Evolutionary conservation across 2,113 vertebrate species (phyloP), one percentile per base, ranked within the genome.

Genomic region (Cyanoramphus novaezelandiae): DNA sequence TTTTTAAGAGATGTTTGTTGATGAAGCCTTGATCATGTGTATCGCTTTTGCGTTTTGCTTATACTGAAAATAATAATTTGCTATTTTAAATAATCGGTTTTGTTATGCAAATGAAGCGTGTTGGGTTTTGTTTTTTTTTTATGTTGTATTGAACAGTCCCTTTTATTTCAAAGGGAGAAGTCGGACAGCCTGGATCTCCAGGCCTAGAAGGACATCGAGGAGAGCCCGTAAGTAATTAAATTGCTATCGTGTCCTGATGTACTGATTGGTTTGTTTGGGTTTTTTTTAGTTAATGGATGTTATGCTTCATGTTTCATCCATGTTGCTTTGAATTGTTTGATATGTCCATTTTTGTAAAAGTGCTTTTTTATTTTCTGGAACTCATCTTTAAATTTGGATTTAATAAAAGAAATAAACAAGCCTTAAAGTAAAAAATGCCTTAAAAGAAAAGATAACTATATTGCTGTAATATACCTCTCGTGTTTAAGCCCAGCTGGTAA

Each of bases 181-280:
- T 72, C 2, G 98, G 98, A 82, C 90, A 95, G 27, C 97, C 97
- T 86, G 98, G 98, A 57, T 79, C 96, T 86, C 92, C 96, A 17
- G 98, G 98, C n/a, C 83, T 92, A 69, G 98, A 98, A 86, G 98
- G 98, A 91, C 92, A 79, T 46, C 88, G 68, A 10, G 98, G 97
- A 96, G 96, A 98, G 17, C 98, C 98, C 10, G 98, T 98, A 93
- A 97, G 98, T 98, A 43, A 43, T 82, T 89, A 76, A 49, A 27
- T 33, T 91, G 13, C 11, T 89, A 46, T 63, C 11, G 29, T 71
- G 76, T 28, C 20, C 27, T 68, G 53, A 33, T 10, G 6, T 75
- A 35, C 8, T 39, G 27, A 49, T 79, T 76, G 2, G 11, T 39
- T 76, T 46, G 31, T 33, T 41, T 28, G 14, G 29, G 6, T 0